phyloP scores from a whole-genome alignment of 2,797 vertebrate species.

The Rhinophrynus dorsalis region DNA sequence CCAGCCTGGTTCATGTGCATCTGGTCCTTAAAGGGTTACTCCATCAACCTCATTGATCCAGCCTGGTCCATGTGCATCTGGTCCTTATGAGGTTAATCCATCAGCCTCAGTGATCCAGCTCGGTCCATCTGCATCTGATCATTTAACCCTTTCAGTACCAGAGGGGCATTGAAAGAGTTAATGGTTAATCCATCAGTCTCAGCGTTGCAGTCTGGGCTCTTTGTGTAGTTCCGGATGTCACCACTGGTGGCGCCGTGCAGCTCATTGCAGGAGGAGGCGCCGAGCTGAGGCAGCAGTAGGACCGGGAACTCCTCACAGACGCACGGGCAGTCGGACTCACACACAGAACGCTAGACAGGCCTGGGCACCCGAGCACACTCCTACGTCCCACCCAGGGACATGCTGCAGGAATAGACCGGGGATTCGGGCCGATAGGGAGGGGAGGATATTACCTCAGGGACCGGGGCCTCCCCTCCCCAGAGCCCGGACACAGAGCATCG shows the following conservation, averaged over 20 bases:
- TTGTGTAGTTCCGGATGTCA: not conserved
- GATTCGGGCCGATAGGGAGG: constrained; percentile 45
- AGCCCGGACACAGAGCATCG: constrained; percentile 44
- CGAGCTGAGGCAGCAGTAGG: not conserved
- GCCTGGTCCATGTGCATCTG: too few relatives aligned
- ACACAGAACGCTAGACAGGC: not conserved
- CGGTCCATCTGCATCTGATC: too few relatives aligned
- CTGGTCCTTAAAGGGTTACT: too few relatives aligned
- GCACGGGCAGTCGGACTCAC: not conserved
- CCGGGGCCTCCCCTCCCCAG: constrained; percentile 11
- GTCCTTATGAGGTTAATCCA: too few relatives aligned
- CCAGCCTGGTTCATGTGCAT: too few relatives aligned
- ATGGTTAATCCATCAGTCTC: too few relatives aligned
- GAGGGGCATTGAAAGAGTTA: too few relatives aligned
- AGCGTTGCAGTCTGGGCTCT: too few relatives aligned
- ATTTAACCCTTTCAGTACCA: too few relatives aligned
- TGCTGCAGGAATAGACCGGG: constrained; percentile 48
- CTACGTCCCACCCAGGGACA: too few relatives aligned
- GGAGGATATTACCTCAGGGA: not conserved
- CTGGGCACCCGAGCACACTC: constrained; percentile 2
- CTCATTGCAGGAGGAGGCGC: not conserved
- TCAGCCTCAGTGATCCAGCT: too few relatives aligned
- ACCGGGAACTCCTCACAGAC: not conserved
- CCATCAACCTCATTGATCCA: too few relatives aligned
- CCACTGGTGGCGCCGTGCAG: not conserved